phyloP scores from a whole-genome alignment of 2,797 vertebrate species.

The Benthosema pterotum region DNA sequence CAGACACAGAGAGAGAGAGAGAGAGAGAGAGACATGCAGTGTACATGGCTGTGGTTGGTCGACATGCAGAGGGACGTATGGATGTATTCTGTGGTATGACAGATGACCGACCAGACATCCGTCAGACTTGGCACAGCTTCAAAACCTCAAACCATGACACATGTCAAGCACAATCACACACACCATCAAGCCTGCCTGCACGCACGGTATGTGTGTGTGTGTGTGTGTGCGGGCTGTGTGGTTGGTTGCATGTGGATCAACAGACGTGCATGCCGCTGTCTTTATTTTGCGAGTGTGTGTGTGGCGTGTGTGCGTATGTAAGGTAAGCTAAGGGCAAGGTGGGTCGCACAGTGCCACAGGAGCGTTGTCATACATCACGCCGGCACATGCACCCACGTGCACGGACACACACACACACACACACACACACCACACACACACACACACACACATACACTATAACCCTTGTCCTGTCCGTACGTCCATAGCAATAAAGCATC shows the following conservation, averaged over 20 bases:
- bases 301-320: too few relatives aligned
- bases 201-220: background rate
- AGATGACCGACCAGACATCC: slow-evolving; percentile 46
- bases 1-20: background rate
- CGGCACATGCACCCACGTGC: background rate
- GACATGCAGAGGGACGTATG: background rate
- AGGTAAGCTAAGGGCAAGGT: too few relatives aligned
- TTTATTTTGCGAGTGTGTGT: too few relatives aligned
- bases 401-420: slow-evolving; percentile 33
- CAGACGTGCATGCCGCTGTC: too few relatives aligned
- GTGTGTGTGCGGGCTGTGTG: background rate
- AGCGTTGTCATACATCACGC: background rate
- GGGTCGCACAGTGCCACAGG: too few relatives aligned
- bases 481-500: slow-evolving; percentile 72
- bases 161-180: slow-evolving; percentile 64
- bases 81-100: slow-evolving; percentile 32
- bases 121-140: slow-evolving; percentile 57
- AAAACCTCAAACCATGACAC: slow-evolving; percentile 63
- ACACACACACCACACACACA: slow-evolving; percentile 30
- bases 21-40: background rate
- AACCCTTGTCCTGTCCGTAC: slow-evolving; percentile 17
- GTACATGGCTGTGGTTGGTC: too few relatives aligned
- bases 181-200: slow-evolving; percentile 20
- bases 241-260: too few relatives aligned
- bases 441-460: slow-evolving; percentile 23